A percentile compares a stretch with the other conserved stretches of the same genome.
These are phyloP conservation scores for Zaprionus taronus DNA, from an alignment of 1,140 invertebrate genomes.

Conservation along the genomic window DNA sequence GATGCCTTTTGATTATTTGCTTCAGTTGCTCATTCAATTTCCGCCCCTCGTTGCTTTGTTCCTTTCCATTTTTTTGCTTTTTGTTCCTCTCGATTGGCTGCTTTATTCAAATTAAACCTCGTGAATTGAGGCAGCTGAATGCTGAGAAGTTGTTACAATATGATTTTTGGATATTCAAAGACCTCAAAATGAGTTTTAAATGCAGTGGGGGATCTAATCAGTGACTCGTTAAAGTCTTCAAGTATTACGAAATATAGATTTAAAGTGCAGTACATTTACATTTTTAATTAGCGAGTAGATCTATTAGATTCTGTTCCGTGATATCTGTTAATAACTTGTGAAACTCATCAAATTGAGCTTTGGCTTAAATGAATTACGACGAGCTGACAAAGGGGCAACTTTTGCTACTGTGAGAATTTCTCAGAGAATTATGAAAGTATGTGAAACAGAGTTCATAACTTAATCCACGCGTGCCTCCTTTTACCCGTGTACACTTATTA, in stretches of 20 bases:
- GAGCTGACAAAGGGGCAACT: background rate
- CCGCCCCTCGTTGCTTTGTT: slow-evolving; percentile 50
- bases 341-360: background rate
- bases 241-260: background rate
- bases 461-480: slow-evolving; percentile 43
- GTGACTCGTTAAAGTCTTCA: background rate
- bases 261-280: background rate
- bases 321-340: background rate
- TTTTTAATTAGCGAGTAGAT: background rate
- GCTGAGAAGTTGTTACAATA: background rate
- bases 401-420: slow-evolving; percentile 19
- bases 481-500: slow-evolving; percentile 46
- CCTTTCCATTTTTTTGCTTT: slow-evolving; percentile 29
- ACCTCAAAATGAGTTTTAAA: slow-evolving; percentile 21
- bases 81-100: slow-evolving; percentile 62
- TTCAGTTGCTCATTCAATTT: slow-evolving; percentile 79
- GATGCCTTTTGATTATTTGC: slow-evolving; percentile 71
- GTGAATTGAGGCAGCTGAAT: background rate
- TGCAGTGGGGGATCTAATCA: slow-evolving; percentile 7
- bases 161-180: slow-evolving; percentile 3
- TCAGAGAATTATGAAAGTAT: slow-evolving; percentile 34
- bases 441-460: slow-evolving; percentile 44
- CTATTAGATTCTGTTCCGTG: background rate
- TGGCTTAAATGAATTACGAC: slow-evolving; percentile 1
- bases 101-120: slow-evolving; percentile 54